These are phyloP conservation scores for Caenorhabditis becei DNA, from an alignment of 2,888 invertebrate genomes.

Conservation along the genomic window DNA sequence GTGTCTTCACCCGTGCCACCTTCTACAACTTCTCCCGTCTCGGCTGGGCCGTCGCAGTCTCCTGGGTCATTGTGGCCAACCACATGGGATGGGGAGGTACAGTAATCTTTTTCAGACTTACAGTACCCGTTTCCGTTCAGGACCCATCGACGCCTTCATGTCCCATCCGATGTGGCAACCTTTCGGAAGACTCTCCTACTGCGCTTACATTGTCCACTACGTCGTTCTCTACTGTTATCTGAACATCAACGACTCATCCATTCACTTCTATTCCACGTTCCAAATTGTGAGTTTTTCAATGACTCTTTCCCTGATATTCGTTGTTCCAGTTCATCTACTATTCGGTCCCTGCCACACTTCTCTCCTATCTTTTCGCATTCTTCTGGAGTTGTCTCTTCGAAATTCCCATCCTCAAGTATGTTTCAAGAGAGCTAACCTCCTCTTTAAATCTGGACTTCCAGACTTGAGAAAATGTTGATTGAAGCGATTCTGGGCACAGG, in stretches of 20 bases:
- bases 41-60: constrained; percentile 82
- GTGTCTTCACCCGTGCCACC: constrained; percentile 56
- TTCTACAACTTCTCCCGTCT: constrained; percentile 75
- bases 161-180: constrained; percentile 91
- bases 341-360: constrained; percentile 24
- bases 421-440: background rate
- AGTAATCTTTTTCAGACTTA: too few relatives aligned
- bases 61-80: constrained; percentile 83
- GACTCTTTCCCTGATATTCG: background rate
- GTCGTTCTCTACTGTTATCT: constrained; percentile 51
- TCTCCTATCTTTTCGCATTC: constrained; percentile 58
- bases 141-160: constrained; percentile 83
- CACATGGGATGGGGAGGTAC: constrained; percentile 83
- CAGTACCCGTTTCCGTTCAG: constrained; percentile 1
- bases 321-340: constrained; percentile 36
- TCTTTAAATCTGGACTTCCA: constrained; percentile 1
- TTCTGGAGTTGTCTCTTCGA: constrained; percentile 67
- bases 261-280: constrained; percentile 48
- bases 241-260: constrained; percentile 33
- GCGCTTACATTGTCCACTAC: constrained; percentile 87
- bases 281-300: constrained; percentile 42
- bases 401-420: constrained; percentile 57
- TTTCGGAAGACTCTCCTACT: constrained; percentile 92
- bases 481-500: constrained; percentile 9
- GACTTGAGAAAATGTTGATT: constrained; percentile 51